These are phyloP conservation scores for Karalla daura DNA, from an alignment of 2,797 vertebrate species.

Conservation along the genomic window DNA sequence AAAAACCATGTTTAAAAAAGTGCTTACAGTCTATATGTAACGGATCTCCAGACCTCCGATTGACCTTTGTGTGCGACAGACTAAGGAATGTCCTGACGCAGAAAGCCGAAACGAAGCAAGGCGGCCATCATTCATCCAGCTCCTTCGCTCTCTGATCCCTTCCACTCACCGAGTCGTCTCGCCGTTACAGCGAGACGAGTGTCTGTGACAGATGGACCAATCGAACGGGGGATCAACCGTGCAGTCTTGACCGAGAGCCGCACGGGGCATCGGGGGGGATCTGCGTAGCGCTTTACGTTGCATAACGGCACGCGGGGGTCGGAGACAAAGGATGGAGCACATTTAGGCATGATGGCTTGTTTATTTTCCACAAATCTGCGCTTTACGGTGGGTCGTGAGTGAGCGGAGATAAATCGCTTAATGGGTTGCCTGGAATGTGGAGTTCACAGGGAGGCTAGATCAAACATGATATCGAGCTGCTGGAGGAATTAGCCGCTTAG, in stretches of 20 bases:
- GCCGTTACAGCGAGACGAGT: not conserved
- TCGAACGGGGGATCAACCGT: slow-evolving; percentile 21
- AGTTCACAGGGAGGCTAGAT: slow-evolving; percentile 76
- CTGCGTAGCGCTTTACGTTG: slow-evolving; percentile 22
- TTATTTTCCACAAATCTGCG: slow-evolving; percentile 66
- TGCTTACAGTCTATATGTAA: not conserved
- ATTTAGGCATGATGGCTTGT: slow-evolving; percentile 68
- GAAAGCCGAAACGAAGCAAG: slow-evolving; percentile 17
- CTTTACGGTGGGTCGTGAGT: slow-evolving; percentile 58
- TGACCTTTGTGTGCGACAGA: slow-evolving; percentile 27
- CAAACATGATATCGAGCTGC: slow-evolving; percentile 53
- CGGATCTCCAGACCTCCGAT: slow-evolving; percentile 16
- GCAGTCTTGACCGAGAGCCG: slow-evolving; percentile 26
- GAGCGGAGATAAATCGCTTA: slow-evolving; percentile 74
- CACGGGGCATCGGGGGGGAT: not conserved
- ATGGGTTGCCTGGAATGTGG: slow-evolving; percentile 82
- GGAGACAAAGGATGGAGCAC: slow-evolving; percentile 57
- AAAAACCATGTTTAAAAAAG: slow-evolving; percentile 8
- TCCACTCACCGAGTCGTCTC: slow-evolving; percentile 6
- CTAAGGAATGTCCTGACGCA: slow-evolving; percentile 32
- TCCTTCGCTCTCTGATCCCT: slow-evolving; percentile 27
- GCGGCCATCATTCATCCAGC: slow-evolving; percentile 29
- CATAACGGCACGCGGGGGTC: slow-evolving; percentile 45
- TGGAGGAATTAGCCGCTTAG: slow-evolving; percentile 41
- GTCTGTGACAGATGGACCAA: slow-evolving; percentile 24